Evolutionary conservation across 2,888 invertebrate species (phyloP), one percentile per base, ranked within the genome.

Genomic region (Zaprionus lineosus): DNA sequence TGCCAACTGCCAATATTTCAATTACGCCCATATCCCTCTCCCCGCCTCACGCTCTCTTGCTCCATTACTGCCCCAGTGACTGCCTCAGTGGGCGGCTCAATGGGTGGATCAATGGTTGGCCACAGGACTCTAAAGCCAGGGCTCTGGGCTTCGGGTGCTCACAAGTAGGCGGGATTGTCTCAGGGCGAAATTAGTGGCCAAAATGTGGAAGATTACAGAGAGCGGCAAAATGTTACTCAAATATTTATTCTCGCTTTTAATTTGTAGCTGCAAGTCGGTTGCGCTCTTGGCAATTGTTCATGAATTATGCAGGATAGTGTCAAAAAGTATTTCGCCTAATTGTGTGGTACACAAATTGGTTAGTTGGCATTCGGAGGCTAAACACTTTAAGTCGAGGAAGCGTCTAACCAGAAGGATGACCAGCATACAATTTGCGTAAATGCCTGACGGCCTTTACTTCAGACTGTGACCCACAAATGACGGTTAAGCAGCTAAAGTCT

Each of bases 171-270:
- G 84, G 47, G 41, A 37, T 61, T 82, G 76, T 53, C 84, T 79
- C 52, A 36, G 56, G 84, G 81, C 83, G 31, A 72, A 79, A 79
- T 79, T 79, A 85, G 85, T 85, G 85, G 84, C 76, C 73, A 60
- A 56, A 75, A 69, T 79, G 79, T 31, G 83, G 84, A 62, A 85
- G 85, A 79, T 79, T 85, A 79, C 76, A 85, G 85, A n/a, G n/a
- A 63, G 65, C 84, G 47, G 34, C 43, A 44, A 58, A 84, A 73
- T 67, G 60, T 73, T 68, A 50, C 61, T 79, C 61, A 84, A 79
- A 85, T 85, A 79, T 85, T 79, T 85, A 79, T 79, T 66, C 75
- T 56, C 41, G 56, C 63, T 74, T 71, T 73, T 74, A 74, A 74
- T 74, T 74, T 75, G 56, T 37, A 55, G 43, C 44, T 21, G 21